Conservation (phyloP, 2,888 invertebrate genomes). For the Drosophila barbarae region DNA sequence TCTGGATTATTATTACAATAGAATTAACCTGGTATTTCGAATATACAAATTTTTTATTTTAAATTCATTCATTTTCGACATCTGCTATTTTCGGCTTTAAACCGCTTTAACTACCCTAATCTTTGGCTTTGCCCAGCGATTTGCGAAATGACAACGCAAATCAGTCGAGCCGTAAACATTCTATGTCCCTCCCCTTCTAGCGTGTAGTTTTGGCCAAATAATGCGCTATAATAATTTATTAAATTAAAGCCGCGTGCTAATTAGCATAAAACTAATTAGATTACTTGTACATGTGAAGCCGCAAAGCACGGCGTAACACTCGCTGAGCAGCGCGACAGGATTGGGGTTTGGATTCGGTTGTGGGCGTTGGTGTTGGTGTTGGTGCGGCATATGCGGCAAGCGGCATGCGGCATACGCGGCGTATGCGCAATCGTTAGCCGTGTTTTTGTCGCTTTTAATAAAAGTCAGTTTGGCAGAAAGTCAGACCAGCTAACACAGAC, state of each 20-base stretch:
- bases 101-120: slow-evolving; percentile 14
- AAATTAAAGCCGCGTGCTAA: slow-evolving; percentile 68
- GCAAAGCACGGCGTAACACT: slow-evolving; percentile 42
- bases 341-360: slow-evolving; percentile 16
- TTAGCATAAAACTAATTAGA: slow-evolving; percentile 76
- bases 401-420: slow-evolving; percentile 48
- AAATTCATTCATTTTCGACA: background rate
- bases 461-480: slow-evolving; percentile 70
- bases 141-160: slow-evolving; percentile 34
- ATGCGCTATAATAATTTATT: slow-evolving; percentile 70
- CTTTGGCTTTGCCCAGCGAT: slow-evolving; percentile 33
- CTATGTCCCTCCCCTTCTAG: slow-evolving; percentile 5
- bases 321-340: slow-evolving; percentile 5
- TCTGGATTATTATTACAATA: too few relatives aligned
- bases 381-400: slow-evolving; percentile 42
- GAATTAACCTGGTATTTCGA: background rate
- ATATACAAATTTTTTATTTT: background rate
- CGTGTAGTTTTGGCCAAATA: slow-evolving; percentile 59
- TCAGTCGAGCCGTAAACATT: slow-evolving; percentile 36
- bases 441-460: slow-evolving; percentile 58
- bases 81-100: slow-evolving; percentile 12
- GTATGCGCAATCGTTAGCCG: slow-evolving; percentile 59
- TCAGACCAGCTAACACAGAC: slow-evolving; percentile 43
- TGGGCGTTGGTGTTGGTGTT: background rate
- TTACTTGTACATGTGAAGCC: slow-evolving; percentile 66